Evolutionary conservation across 2,888 invertebrate genomes (phyloP).

Genomic region (Proisotoma minuta): DNA sequence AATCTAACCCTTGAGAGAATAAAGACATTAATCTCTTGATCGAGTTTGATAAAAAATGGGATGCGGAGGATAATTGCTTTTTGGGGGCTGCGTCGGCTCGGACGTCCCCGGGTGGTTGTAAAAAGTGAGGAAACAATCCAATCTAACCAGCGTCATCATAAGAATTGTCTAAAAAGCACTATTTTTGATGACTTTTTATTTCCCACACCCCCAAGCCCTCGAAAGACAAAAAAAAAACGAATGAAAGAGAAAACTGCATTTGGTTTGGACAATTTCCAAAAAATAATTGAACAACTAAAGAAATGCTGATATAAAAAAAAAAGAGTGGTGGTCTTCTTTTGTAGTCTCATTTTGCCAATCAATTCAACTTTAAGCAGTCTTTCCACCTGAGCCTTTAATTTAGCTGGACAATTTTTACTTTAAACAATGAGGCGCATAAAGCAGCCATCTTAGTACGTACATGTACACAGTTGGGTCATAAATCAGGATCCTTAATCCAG

Average conservation of each 20-base stretch:
- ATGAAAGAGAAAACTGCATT: background rate
- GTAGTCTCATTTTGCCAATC: too few species aligned
- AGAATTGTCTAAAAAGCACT: background rate
- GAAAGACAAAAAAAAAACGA: background rate
- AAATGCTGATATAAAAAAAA: background rate
- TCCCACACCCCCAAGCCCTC: background rate
- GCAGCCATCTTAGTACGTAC: too few species aligned
- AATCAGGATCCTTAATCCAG: too few species aligned
- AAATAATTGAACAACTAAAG: background rate
- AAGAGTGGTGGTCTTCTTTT: too few species aligned
- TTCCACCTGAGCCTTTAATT: too few species aligned
- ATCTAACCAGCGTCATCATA: background rate
- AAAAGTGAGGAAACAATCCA: constrained; percentile 1
- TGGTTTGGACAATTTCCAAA: background rate
- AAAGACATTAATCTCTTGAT: too few species aligned
- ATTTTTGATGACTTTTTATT: background rate
- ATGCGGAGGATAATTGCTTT: background rate
- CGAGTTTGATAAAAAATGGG: too few species aligned
- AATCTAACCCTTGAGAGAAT: background rate
- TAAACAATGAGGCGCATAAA: too few species aligned
- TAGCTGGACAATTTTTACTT: too few species aligned
- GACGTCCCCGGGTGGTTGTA: background rate
- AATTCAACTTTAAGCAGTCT: too few species aligned
- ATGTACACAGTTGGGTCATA: too few species aligned
- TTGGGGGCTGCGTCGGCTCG: background rate